phyloP scores from a whole-genome alignment of 2,888 invertebrate genomes.

The Tetanocera ferruginea region DNA sequence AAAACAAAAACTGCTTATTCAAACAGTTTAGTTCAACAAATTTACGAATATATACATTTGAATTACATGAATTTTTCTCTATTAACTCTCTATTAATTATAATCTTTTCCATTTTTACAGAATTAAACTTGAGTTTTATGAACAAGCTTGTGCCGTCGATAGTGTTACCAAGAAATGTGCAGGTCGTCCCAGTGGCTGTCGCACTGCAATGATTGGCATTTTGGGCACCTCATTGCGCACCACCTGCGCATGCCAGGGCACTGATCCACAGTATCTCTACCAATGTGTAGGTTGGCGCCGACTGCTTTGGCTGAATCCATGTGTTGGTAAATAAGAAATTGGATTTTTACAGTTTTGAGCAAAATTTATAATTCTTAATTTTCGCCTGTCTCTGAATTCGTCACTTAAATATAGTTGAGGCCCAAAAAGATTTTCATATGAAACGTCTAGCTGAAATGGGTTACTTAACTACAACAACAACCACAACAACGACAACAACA shows the following conservation, averaged over 20 bases:
- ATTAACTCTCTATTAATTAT: not conserved
- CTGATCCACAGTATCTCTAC: conserved; percentile 86
- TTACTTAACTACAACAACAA: conserved; percentile 70
- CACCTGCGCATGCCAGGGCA: conserved; percentile 89
- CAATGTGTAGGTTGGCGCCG: conserved; percentile 93
- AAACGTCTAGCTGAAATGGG: conserved; percentile 72
- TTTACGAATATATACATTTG: not conserved
- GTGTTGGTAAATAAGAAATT: conserved; percentile 82
- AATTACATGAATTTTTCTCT: not conserved
- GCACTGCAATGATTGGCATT: conserved; percentile 87
- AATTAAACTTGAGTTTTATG: conserved; percentile 86
- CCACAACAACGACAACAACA: conserved; percentile 71
- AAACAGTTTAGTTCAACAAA: not conserved
- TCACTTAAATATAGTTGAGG: conserved; percentile 77
- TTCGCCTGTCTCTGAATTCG: not conserved
- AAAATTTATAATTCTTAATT: not conserved
- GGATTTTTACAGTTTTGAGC: not conserved
- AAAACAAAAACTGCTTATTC: not conserved
- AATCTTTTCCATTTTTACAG: conserved; percentile 69
- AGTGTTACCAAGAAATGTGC: conserved; percentile 91
- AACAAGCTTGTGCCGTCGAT: conserved; percentile 92
- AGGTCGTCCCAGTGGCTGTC: conserved; percentile 86
- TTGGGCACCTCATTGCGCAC: conserved; percentile 90
- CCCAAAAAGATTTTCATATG: conserved; percentile 89
- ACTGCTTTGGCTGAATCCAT: conserved; percentile 91